Conservation (phyloP, 2,888 invertebrate genomes). For the Heteropelma amictum region DNA sequence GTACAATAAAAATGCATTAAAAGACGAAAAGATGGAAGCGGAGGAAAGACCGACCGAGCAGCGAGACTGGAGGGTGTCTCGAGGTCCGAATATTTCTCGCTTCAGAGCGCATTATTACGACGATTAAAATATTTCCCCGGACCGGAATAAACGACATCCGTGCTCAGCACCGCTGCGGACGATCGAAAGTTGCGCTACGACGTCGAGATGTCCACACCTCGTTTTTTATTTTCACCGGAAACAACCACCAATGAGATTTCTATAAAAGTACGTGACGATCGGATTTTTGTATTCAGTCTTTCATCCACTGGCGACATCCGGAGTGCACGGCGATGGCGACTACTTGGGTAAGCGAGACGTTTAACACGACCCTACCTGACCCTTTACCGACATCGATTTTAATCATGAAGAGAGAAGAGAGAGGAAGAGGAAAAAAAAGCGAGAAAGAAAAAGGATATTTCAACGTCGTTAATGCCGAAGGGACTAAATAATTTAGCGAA, state of each 20-base stretch:
- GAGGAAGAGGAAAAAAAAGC: neutral
- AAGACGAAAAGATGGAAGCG: slow-evolving; percentile 14
- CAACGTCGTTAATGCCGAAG: too few relatives aligned
- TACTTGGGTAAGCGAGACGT: slow-evolving; percentile 71
- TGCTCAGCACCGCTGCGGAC: slow-evolving; percentile 65
- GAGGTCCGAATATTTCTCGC: slow-evolving; percentile 59
- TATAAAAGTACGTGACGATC: slow-evolving; percentile 70
- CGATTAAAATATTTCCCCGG: slow-evolving; percentile 70
- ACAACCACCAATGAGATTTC: slow-evolving; percentile 54
- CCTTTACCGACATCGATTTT: neutral
- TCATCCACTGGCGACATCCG: slow-evolving; percentile 60
- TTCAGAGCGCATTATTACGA: slow-evolving; percentile 69
- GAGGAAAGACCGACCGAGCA: neutral
- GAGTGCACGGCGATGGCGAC: slow-evolving; percentile 67
- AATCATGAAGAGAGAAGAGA: neutral
- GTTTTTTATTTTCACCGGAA: neutral
- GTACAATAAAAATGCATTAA: too few relatives aligned
- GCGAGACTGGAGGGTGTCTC: slow-evolving; percentile 32
- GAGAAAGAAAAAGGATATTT: too few relatives aligned
- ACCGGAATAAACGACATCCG: slow-evolving; percentile 70
- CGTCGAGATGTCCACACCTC: slow-evolving; percentile 61
- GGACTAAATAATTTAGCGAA: slow-evolving; percentile 4
- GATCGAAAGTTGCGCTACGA: slow-evolving; percentile 45
- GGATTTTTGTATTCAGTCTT: slow-evolving; percentile 68
- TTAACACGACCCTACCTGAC: too few relatives aligned